A percentile compares a stretch with the other conserved stretches of the same genome.
Evolutionary conservation across 2,888 invertebrate species (phyloP).

Genomic region (Athalia rosae): DNA sequence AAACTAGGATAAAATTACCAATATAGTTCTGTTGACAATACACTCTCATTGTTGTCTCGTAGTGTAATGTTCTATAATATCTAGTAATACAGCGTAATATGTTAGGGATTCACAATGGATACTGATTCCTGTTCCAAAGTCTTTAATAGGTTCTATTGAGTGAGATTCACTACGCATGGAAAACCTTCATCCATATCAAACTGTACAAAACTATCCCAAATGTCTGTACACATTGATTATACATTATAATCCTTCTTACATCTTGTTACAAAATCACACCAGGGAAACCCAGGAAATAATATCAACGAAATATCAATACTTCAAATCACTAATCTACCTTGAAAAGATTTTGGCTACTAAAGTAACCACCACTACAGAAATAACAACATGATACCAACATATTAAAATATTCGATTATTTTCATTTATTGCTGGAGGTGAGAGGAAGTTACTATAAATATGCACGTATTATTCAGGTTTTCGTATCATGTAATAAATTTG

Average conservation of each 20-base stretch:
- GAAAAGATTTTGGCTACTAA: background rate
- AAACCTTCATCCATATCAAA: constrained; percentile 1
- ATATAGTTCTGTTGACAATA: too few relatives aligned
- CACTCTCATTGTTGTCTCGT: background rate
- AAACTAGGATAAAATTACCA: too few relatives aligned
- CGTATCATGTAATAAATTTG: constrained; percentile 30
- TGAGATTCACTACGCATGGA: constrained; percentile 1
- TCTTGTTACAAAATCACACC: background rate
- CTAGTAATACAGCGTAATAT: too few relatives aligned
- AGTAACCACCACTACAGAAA: background rate
- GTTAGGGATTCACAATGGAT: background rate
- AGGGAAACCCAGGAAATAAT: background rate
- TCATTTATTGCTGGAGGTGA: background rate
- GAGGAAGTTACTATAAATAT: background rate
- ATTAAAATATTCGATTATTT: background rate
- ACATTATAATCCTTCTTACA: too few relatives aligned
- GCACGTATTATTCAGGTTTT: constrained; percentile 4
- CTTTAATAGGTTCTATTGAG: background rate
- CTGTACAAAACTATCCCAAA: background rate
- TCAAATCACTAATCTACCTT: background rate
- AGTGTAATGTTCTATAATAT: constrained; percentile 9
- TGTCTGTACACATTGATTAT: background rate
- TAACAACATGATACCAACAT: background rate
- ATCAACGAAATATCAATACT: background rate
- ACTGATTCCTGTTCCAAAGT: constrained; percentile 24